phyloP scores from a whole-genome alignment of 2,888 invertebrate species.

The Agrochola lychnidis region DNA sequence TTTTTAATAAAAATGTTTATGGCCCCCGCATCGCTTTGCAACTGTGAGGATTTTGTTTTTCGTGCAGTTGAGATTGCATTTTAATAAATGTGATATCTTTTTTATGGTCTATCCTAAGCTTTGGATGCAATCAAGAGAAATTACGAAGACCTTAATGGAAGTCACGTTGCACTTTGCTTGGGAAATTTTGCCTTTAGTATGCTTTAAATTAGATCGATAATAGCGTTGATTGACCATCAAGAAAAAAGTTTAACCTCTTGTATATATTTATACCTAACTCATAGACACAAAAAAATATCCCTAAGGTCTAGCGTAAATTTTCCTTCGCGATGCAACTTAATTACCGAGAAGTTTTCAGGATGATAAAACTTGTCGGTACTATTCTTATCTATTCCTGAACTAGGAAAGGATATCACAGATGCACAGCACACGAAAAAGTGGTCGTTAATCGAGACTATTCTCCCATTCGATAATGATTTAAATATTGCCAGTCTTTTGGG shows the following conservation, averaged over 20 bases:
- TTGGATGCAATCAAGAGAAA: not conserved
- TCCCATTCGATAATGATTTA: not conserved
- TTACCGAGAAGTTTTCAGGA: not conserved
- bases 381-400: not conserved
- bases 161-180: not conserved
- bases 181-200: too few species aligned
- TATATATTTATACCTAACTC: not conserved
- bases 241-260: not conserved
- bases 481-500: not conserved
- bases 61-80: constrained; percentile 10
- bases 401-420: not conserved
- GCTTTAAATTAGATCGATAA: not conserved
- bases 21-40: constrained; percentile 68
- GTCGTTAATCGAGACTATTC: not conserved
- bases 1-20: constrained; percentile 71
- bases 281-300: too few species aligned
- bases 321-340: too few species aligned
- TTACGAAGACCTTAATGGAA: not conserved
- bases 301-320: too few species aligned
- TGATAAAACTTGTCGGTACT: not conserved
- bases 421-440: not conserved
- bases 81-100: constrained; percentile 1
- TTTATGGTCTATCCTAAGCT: not conserved
- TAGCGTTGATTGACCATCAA: not conserved
- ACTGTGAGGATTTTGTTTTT: constrained; percentile 60